A percentile compares a stretch with the other conserved stretches of the same genome.
phyloP scores from a whole-genome alignment of 2,113 vertebrate genomes.

The Pelobates fuscus region DNA sequence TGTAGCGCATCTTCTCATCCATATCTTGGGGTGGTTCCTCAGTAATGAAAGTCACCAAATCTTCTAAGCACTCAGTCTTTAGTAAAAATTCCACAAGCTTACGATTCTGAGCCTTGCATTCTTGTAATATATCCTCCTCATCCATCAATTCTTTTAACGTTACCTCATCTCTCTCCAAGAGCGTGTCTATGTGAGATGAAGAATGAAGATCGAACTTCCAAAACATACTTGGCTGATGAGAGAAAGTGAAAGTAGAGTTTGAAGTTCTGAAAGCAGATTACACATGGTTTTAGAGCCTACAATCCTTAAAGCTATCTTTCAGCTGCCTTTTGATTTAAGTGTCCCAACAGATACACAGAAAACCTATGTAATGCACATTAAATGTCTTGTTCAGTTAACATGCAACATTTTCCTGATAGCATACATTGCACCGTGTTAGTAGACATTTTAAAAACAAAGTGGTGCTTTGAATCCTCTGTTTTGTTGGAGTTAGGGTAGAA shows the following conservation, averaged over 20 bases:
- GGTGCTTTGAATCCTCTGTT: too few species aligned
- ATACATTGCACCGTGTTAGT: too few species aligned
- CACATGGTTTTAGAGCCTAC: too few species aligned
- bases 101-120: constrained; percentile 98
- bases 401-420: too few species aligned
- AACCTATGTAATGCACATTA: too few species aligned
- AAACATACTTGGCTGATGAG: constrained; percentile 91
- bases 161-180: constrained; percentile 96
- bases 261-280: not conserved
- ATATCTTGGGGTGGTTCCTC: constrained; percentile 91
- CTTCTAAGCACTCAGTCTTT: constrained; percentile 93
- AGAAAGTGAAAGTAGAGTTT: constrained; percentile 51
- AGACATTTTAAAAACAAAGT: too few species aligned
- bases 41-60: constrained; percentile 93
- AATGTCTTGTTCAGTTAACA: too few species aligned
- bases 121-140: constrained; percentile 96
- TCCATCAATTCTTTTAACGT: constrained; percentile 95
- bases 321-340: too few species aligned
- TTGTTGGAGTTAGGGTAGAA: too few species aligned
- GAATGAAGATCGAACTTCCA: constrained; percentile 99
- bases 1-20: constrained; percentile 97
- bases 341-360: too few species aligned
- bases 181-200: constrained; percentile 97
- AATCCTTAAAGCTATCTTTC: too few species aligned
- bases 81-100: constrained; percentile 96